phyloP scores from a whole-genome alignment of 2,888 invertebrate species.

The Heliothis peltigera region DNA sequence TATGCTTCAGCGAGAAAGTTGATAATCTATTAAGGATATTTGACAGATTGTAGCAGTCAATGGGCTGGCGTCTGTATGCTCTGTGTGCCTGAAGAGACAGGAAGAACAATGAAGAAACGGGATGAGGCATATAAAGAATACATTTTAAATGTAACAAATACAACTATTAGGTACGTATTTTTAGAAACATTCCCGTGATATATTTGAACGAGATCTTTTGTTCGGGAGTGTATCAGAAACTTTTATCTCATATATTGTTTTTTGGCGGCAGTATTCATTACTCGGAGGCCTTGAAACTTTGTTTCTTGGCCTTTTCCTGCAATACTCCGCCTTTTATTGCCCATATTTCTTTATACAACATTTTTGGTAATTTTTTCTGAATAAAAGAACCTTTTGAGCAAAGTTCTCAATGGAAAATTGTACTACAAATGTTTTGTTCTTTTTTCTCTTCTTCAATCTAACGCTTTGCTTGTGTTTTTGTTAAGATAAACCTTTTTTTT shows the following conservation, averaged over 20 bases:
- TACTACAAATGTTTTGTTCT: conserved; percentile 30
- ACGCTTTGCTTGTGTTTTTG: conserved; percentile 11
- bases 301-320: conserved; percentile 13
- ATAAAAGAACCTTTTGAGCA: conserved; percentile 29
- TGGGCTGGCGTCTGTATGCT: no score
- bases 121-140: no score
- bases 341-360: conserved; percentile 39
- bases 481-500: conserved; percentile 15
- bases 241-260: conserved; percentile 52
- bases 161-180: not conserved
- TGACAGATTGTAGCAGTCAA: no score
- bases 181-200: conserved; percentile 13
- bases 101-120: no score
- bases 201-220: conserved; percentile 37
- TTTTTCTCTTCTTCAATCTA: conserved; percentile 18
- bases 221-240: conserved; percentile 49
- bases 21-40: no score
- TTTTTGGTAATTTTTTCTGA: conserved; percentile 26
- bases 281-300: conserved; percentile 43
- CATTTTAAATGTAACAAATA: no score
- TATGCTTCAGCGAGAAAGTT: no score
- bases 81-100: no score
- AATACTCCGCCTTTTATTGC: conserved; percentile 36
- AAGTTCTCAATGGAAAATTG: conserved; percentile 35
- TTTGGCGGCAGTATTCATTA: conserved; percentile 51